Evolutionary conservation across 2,113 vertebrate species (phyloP).

Genomic region (Ramphastos sulfuratus): DNA sequence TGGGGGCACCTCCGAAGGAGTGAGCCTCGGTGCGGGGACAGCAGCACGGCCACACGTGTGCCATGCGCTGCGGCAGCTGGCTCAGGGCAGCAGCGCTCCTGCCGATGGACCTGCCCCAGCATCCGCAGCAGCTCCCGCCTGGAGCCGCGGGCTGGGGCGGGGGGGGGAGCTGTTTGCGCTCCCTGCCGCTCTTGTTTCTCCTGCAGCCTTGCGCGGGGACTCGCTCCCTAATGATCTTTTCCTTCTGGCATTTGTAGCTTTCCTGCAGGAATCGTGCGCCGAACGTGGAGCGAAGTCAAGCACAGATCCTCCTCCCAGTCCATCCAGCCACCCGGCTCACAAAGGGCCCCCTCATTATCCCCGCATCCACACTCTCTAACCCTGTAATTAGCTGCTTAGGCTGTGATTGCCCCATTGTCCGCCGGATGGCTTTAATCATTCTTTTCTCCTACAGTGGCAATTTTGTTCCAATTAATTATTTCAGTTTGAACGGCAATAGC

Average conservation of each 20-base stretch:
- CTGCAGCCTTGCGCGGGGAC: not conserved
- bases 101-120: rapidly evolving
- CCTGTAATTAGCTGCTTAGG: constrained; percentile 70
- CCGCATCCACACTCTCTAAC: constrained; percentile 27
- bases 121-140: rapidly evolving
- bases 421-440: constrained; percentile 69
- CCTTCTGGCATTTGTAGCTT: not conserved
- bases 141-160: too few relatives aligned
- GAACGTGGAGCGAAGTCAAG: not conserved
- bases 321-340: not conserved
- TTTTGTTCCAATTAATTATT: constrained; percentile 76
- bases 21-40: rapidly evolving
- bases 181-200: not conserved
- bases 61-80: not conserved
- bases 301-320: not conserved
- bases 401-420: constrained; percentile 72
- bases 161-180: not conserved
- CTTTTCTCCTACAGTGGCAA: constrained; percentile 72
- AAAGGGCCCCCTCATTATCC: constrained; percentile 46
- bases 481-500: constrained; percentile 67
- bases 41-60: rapidly evolving
- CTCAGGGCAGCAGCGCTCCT: not conserved
- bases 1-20: rapidly evolving
- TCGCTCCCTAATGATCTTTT: not conserved
- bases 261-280: not conserved